Percentiles rank a stretch among this genome's conserved stretches.
Conservation (phyloP, 2,888 invertebrate species). For the Pediacus dermestoides region DNA sequence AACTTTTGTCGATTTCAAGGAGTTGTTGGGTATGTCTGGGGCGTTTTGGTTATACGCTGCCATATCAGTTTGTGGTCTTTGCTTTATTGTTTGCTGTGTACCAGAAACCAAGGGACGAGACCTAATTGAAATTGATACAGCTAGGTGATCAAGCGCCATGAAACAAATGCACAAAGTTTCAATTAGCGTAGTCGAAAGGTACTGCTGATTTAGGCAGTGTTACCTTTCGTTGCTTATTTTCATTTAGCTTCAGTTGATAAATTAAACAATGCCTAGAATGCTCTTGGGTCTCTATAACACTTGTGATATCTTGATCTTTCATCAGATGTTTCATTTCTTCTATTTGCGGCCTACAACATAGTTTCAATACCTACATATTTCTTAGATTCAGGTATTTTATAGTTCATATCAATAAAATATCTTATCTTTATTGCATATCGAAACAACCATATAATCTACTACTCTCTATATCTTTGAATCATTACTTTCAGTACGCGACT, state of each 20-base stretch:
- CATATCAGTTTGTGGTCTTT: slow-evolving; percentile 74
- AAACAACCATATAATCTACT: too few relatives aligned
- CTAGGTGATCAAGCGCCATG: slow-evolving; percentile 41
- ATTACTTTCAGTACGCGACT: too few relatives aligned
- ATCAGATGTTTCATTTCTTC: too few relatives aligned
- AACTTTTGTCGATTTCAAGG: slow-evolving; percentile 79
- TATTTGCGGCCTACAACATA: not conserved
- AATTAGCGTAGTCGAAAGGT: slow-evolving; percentile 41
- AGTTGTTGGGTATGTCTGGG: slow-evolving; percentile 72
- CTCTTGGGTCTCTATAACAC: too few relatives aligned
- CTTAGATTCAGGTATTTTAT: too few relatives aligned
- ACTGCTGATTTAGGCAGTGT: slow-evolving; percentile 31
- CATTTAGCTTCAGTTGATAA: too few relatives aligned
- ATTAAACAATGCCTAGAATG: too few relatives aligned
- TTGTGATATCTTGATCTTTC: slow-evolving; percentile 20
- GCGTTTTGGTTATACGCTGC: slow-evolving; percentile 87
- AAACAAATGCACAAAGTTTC: slow-evolving; percentile 34
- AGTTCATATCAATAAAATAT: too few relatives aligned
- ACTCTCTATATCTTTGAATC: too few relatives aligned
- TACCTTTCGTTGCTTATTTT: too few relatives aligned
- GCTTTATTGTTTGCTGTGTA: slow-evolving; percentile 81
- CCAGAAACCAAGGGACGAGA: slow-evolving; percentile 90
- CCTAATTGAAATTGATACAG: slow-evolving; percentile 80
- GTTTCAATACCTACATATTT: not conserved
- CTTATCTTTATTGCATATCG: too few relatives aligned